These are phyloP conservation scores for Mesoclemmys tuberculata DNA, from an alignment of 2,113 vertebrate species.

Conservation along the genomic window DNA sequence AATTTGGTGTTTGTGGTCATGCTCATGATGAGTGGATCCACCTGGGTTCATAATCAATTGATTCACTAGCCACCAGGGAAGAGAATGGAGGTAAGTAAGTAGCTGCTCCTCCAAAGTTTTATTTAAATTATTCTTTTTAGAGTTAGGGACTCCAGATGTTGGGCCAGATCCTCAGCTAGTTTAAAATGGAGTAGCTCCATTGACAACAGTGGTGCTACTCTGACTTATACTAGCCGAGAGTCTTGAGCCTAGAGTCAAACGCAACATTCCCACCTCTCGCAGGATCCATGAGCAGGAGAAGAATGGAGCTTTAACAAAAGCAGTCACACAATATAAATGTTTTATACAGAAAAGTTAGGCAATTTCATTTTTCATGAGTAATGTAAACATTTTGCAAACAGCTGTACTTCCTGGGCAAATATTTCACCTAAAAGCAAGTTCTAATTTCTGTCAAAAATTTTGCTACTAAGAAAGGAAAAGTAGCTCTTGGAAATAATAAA, in stretches of 20 bases:
- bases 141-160: background rate
- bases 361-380: background rate
- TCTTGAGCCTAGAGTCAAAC: background rate
- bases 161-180: background rate
- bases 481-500: conserved; percentile 66
- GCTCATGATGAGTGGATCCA: background rate
- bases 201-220: background rate
- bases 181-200: background rate
- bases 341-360: background rate
- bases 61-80: background rate
- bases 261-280: background rate
- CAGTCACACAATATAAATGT: background rate
- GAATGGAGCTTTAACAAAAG: background rate
- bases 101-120: background rate
- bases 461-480: background rate
- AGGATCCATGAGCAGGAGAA: background rate
- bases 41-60: background rate
- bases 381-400: conserved; percentile 12
- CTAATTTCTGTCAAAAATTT: conserved; percentile 35
- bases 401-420: background rate
- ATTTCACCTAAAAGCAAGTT: conserved; percentile 41
- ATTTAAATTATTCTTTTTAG: background rate
- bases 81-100: background rate
- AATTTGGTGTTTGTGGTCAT: background rate
- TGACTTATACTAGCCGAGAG: background rate